Percentiles rank a stretch among this genome's conserved stretches.
phyloP scores from a whole-genome alignment of 2,113 vertebrate species.

The Girardinichthys multiradiatus region DNA sequence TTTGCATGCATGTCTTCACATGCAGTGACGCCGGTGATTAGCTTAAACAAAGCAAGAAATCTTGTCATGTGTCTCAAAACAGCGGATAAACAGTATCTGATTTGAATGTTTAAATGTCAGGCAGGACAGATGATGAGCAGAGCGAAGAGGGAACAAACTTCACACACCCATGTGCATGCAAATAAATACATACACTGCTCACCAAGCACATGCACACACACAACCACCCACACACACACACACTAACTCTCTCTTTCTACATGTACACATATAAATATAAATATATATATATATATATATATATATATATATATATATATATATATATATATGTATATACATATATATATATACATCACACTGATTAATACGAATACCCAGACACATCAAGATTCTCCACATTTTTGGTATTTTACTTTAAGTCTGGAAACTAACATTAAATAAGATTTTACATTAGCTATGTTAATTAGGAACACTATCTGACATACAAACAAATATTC shows the following conservation, averaged over 20 bases:
- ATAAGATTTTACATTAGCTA: not conserved
- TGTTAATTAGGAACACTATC: not conserved
- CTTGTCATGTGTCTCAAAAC: constrained; percentile 49
- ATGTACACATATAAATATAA: not conserved
- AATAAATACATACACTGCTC: constrained; percentile 25
- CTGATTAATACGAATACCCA: too few species aligned
- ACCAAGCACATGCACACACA: constrained; percentile 7
- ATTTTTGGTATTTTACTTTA: not conserved
- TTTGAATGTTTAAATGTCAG: constrained; percentile 76
- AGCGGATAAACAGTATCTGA: constrained; percentile 44
- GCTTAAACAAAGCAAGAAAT: constrained; percentile 42
- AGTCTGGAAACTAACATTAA: not conserved
- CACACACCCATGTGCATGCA: constrained; percentile 46
- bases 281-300: too few species aligned
- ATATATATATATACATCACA: too few species aligned
- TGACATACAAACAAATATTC: not conserved
- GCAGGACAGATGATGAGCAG: constrained; percentile 22
- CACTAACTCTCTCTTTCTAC: too few species aligned
- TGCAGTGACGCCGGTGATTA: not conserved
- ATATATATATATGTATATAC: too few species aligned
- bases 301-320: too few species aligned
- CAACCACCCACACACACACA: not conserved
- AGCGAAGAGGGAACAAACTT: constrained; percentile 58
- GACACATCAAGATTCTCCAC: too few species aligned
- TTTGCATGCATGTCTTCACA: not conserved